Conservation (phyloP, 2,888 invertebrate genomes). For the Latheticus oryzae region DNA sequence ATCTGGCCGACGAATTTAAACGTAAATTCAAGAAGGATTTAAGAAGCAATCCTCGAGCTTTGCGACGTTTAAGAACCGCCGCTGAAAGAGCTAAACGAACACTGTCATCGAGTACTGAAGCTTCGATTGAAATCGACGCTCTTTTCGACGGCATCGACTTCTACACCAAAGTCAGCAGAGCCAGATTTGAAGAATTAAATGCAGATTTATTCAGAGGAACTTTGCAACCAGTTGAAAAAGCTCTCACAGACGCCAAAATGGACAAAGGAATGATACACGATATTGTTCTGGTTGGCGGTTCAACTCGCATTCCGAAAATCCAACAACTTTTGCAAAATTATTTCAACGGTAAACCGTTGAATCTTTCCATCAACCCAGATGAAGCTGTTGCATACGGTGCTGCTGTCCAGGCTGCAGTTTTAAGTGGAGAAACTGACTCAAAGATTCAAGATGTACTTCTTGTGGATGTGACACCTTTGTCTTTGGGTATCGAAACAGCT, state of each 20-base stretch:
- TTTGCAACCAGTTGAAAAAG: slow-evolving; percentile 40
- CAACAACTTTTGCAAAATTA: slow-evolving; percentile 80
- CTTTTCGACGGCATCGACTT: slow-evolving; percentile 38
- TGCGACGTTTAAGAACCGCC: slow-evolving; percentile 78
- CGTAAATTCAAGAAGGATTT: slow-evolving; percentile 75
- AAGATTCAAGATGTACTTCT: slow-evolving; percentile 80
- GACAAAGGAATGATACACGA: slow-evolving; percentile 82
- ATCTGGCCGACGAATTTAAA: slow-evolving; percentile 76
- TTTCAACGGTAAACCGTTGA: slow-evolving; percentile 72
- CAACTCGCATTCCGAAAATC: slow-evolving; percentile 83
- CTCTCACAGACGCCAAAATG: slow-evolving; percentile 80
- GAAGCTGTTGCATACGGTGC: slow-evolving; percentile 64
- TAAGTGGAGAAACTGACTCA: slow-evolving; percentile 69
- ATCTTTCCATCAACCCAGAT: slow-evolving; percentile 62
- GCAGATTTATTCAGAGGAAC: slow-evolving; percentile 54
- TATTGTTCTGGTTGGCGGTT: slow-evolving; percentile 85
- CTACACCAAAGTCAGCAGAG: slow-evolving; percentile 37
- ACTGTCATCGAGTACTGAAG: slow-evolving; percentile 35
- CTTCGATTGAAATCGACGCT: slow-evolving; percentile 37
- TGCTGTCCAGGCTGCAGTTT: slow-evolving; percentile 61
- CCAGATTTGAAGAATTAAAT: slow-evolving; percentile 36
- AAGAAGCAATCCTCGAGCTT: slow-evolving; percentile 71
- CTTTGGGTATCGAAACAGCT: slow-evolving; percentile 82
- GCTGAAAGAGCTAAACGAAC: slow-evolving; percentile 80
- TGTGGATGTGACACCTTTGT: slow-evolving; percentile 77